Conservation (phyloP, 2,113 vertebrate genomes). For the Elanoides forficatus region DNA sequence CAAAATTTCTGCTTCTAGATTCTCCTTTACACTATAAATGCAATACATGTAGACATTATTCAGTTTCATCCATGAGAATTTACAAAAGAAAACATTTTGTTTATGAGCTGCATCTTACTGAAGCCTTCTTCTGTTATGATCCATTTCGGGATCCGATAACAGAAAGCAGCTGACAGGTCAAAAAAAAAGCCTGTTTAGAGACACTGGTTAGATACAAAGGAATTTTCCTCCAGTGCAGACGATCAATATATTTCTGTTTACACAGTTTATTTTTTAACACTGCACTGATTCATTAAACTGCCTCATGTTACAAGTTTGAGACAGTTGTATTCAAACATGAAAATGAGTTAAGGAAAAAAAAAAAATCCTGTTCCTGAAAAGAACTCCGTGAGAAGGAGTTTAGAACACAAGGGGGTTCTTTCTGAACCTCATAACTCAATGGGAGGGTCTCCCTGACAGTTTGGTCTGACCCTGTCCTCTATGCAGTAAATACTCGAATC, state of each 20-base stretch:
- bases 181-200: not conserved
- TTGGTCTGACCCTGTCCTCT: too few species aligned
- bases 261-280: conserved; percentile 13
- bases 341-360: not conserved
- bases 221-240: not conserved
- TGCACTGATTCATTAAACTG: not conserved
- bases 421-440: too few species aligned
- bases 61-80: not conserved
- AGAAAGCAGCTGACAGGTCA: not conserved
- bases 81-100: not conserved
- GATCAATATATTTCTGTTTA: not conserved
- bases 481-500: too few species aligned
- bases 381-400: too few species aligned
- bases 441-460: too few species aligned
- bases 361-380: not conserved
- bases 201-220: not conserved
- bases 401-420: too few species aligned
- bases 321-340: not conserved
- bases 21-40: not conserved
- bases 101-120: not conserved
- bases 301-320: not conserved
- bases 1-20: not conserved
- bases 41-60: not conserved
- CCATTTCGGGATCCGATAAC: not conserved
- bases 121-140: not conserved